Percentiles rank a stretch among this genome's conserved stretches.
These are phyloP conservation scores for Tetraneura akinire DNA, from an alignment of 1,140 invertebrate species.

Conservation along the genomic window DNA sequence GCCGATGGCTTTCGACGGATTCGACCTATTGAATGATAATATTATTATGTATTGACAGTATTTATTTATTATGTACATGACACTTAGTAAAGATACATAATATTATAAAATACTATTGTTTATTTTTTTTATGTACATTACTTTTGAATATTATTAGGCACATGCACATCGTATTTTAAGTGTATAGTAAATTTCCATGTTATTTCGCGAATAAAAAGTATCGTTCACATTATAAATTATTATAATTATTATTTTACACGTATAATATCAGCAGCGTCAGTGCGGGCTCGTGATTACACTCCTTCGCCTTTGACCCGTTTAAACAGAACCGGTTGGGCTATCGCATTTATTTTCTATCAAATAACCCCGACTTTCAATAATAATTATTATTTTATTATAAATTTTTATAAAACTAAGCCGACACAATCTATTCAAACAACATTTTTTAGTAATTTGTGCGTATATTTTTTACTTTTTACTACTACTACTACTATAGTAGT, in stretches of 20 bases:
- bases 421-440: not conserved
- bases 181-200: too few relatives aligned
- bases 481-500: too few relatives aligned
- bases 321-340: conserved; percentile 24
- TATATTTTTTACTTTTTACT: too few relatives aligned
- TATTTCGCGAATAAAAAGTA: conserved; percentile 16
- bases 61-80: too few relatives aligned
- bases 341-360: conserved; percentile 24
- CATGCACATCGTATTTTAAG: too few relatives aligned
- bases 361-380: conserved; percentile 27
- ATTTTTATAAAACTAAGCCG: not conserved
- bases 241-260: too few relatives aligned
- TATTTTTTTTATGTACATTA: too few relatives aligned
- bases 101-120: too few relatives aligned
- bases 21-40: not conserved
- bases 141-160: too few relatives aligned
- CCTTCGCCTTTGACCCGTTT: conserved; percentile 37
- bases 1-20: not conserved
- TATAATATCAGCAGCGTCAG: conserved; percentile 6
- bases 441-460: not conserved
- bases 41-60: too few relatives aligned
- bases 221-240: not conserved
- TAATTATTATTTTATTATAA: too few relatives aligned
- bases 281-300: not conserved
- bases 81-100: too few relatives aligned